Evolutionary conservation across 2,113 vertebrate genomes (phyloP).

Genomic region (Serinus canaria): DNA sequence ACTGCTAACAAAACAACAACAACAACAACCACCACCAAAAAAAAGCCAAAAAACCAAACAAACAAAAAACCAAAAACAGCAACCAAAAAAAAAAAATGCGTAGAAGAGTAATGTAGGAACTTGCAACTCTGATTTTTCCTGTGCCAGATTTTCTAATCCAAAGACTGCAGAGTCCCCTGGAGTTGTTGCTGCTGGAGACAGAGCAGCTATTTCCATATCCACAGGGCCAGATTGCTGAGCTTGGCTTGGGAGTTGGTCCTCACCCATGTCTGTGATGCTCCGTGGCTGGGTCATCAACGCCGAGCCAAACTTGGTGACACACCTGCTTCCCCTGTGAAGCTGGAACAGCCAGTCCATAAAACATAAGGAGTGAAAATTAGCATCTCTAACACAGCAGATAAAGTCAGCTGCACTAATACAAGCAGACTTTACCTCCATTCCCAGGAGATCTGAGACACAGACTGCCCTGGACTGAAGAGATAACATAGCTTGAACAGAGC

Average conservation of each 20-base stretch:
- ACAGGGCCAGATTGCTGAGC: not conserved
- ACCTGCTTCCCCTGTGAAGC: not conserved
- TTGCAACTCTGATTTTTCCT: not conserved
- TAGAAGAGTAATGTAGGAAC: not conserved
- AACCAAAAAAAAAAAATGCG: not conserved
- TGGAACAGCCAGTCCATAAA: rapidly evolving
- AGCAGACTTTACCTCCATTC: not conserved
- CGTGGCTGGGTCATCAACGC: not conserved
- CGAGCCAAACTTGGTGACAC: not conserved
- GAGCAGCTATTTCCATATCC: not conserved
- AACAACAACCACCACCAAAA: not conserved
- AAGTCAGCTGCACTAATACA: not conserved
- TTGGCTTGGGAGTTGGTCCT: not conserved
- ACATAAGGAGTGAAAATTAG: not conserved
- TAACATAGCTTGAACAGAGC: not conserved
- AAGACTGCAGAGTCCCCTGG: not conserved
- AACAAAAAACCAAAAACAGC: not conserved
- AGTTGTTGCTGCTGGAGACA: not conserved
- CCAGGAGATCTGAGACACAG: not conserved
- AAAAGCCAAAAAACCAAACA: no score
- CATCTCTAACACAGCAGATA: not conserved
- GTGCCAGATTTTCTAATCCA: not conserved
- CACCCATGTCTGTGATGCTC: rapidly evolving
- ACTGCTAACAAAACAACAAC: not conserved
- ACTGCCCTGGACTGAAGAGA: not conserved